Evolutionary conservation across 2,888 invertebrate species (phyloP).

Genomic region (Ametastegia equiseti): DNA sequence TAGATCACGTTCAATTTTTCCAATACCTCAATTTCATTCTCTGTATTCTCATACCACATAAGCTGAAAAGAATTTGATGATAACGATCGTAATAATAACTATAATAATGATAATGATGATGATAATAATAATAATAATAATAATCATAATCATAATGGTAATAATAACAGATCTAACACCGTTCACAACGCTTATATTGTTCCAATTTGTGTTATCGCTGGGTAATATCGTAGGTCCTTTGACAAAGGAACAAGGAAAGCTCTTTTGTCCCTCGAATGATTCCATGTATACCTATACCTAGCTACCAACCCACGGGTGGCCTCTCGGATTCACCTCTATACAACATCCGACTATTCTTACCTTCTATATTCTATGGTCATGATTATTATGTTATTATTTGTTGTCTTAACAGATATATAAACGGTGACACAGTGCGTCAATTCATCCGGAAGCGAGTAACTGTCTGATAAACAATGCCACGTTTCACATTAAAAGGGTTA

Average conservation of each 20-base stretch:
- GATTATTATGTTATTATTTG: constrained; percentile 12
- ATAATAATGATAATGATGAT: too few species aligned
- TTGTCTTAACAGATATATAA: not conserved
- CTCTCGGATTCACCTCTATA: not conserved
- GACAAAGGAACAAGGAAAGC: constrained; percentile 27
- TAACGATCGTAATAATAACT: not conserved
- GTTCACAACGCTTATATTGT: constrained; percentile 1
- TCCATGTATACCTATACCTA: not conserved
- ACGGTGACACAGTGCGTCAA: not conserved
- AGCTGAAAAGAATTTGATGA: too few species aligned
- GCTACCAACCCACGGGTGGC: not conserved
- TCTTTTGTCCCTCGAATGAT: constrained; percentile 34
- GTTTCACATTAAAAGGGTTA: not conserved
- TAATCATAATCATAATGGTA: not conserved
- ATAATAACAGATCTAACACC: constrained; percentile 25
- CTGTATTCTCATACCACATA: too few species aligned
- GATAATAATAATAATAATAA: not conserved
- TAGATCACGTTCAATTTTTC: too few species aligned
- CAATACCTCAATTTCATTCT: too few species aligned
- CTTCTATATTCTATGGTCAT: not conserved
- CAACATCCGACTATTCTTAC: constrained; percentile 16
- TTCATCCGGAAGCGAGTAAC: not conserved
- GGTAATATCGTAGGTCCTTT: constrained; percentile 18
- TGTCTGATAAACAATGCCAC: not conserved
- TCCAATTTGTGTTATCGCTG: constrained; percentile 38